Evolutionary conservation across 2,797 vertebrate species (phyloP).

Genomic region (Cynodonichthys magdalenae): DNA sequence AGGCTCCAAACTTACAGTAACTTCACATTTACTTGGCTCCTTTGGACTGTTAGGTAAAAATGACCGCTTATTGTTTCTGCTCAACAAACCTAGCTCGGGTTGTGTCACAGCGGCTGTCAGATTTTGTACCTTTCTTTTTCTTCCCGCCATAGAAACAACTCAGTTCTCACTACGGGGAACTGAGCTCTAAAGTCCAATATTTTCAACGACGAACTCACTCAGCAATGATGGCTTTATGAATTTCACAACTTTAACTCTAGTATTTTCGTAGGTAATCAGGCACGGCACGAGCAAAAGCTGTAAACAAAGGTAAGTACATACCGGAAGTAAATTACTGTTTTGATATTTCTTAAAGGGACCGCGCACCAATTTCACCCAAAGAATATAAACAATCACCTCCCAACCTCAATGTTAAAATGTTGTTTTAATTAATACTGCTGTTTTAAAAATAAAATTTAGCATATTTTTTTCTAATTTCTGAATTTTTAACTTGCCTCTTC

Average conservation of each 20-base stretch:
- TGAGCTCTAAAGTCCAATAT: background rate
- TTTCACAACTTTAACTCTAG: background rate
- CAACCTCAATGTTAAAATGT: too few species aligned
- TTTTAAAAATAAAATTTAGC: background rate
- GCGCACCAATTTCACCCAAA: conserved; percentile 10
- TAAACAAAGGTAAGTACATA: conserved; percentile 4
- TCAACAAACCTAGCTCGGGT: background rate
- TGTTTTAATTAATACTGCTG: too few species aligned
- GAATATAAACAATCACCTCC: too few species aligned
- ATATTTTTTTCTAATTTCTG: too few species aligned
- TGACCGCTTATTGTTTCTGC: background rate
- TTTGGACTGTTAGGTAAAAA: background rate
- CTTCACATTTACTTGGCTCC: background rate
- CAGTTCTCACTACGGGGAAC: too few species aligned
- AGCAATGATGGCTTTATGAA: background rate
- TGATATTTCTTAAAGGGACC: conserved; percentile 68
- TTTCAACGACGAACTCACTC: background rate
- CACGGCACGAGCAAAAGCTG: too few species aligned
- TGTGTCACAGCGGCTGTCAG: background rate
- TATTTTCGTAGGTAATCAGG: background rate
- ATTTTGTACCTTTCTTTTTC: conserved; percentile 66
- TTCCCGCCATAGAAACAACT: conserved; percentile 71
- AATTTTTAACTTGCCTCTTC: background rate
- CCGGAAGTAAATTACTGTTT: conserved; percentile 47
- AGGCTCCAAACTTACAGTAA: background rate